Evolutionary conservation across 2,888 invertebrate genomes (phyloP), one percentile per base, ranked within the genome.

Genomic region (Exocentrus adspersus): DNA sequence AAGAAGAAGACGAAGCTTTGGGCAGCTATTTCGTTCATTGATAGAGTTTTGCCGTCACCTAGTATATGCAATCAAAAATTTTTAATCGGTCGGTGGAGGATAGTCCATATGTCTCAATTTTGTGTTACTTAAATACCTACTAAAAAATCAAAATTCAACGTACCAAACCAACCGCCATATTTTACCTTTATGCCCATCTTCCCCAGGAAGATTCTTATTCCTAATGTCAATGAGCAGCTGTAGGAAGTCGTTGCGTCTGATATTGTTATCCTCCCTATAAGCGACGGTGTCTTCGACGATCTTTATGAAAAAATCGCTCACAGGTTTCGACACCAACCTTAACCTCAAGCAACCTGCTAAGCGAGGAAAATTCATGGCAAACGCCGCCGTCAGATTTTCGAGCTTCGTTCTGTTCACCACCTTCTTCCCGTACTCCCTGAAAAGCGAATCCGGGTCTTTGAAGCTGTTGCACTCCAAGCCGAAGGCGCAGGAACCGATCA

Each of bases 381-480:
- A 52, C 19, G 21, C 1, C 10, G 2, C 1, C 19, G 7, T 20
- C 1, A 52, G 0, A 2, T 1, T 1, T 1, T 5, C 20, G 2
- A 37, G 6, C n/a, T n/a, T 9, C 1, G 19, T 41, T n/a, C 1
- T 10, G 20, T 1, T 2, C 5, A 52, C 37, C 0, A 41, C 5
- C 12, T 19, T 52, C 12, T 4, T 52, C 7, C 37, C 52, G 12
- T n/a, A 37, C 1, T 9, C 2, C 21, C 41, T 17, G 21, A 52
- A 52, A 1, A 30, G 5, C 14, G 37, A 37, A 14, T 52, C 14
- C 0, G 84, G 79, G 73, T 86, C 82, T 50, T 82, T 81, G 52
- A 88, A 85, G 14, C 85, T 84, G 69, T 87, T 85, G 65, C 85
- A 85, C 61, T 87, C 85, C 3, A 88, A 79, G 32, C 87, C 88